Conservation (phyloP, 2,113 vertebrate genomes). For the Cryptoleucopteryx plumbea region DNA sequence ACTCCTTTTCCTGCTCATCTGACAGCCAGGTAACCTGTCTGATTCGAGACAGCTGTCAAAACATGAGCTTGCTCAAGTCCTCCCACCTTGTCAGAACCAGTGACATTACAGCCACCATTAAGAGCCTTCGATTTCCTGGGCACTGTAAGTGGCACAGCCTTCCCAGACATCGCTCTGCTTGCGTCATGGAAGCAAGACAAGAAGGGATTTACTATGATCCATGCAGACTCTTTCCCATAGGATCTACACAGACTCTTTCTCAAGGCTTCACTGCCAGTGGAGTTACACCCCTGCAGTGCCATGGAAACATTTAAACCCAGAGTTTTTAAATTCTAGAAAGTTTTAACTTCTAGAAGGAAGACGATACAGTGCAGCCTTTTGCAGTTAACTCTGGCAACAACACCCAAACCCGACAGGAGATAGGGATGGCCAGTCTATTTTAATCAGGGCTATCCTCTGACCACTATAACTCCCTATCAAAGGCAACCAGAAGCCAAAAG, state of each 20-base stretch:
- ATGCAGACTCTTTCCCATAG: neutral
- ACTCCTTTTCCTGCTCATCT: neutral
- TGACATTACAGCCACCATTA: neutral
- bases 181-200: neutral
- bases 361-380: neutral
- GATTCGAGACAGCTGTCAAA: neutral
- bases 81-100: fast-evolving
- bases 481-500: neutral
- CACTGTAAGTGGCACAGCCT: neutral
- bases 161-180: neutral
- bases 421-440: neutral
- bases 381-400: neutral
- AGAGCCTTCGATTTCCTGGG: neutral
- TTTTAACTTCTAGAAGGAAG: neutral
- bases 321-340: neutral
- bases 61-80: neutral
- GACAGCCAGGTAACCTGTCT: neutral
- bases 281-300: neutral
- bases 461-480: neutral
- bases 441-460: neutral
- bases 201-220: neutral
- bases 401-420: neutral
- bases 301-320: neutral
- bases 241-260: neutral
- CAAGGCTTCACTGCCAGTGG: neutral